Conservation (phyloP, 2,113 vertebrate species). For the Ivindomyrus marchei region DNA sequence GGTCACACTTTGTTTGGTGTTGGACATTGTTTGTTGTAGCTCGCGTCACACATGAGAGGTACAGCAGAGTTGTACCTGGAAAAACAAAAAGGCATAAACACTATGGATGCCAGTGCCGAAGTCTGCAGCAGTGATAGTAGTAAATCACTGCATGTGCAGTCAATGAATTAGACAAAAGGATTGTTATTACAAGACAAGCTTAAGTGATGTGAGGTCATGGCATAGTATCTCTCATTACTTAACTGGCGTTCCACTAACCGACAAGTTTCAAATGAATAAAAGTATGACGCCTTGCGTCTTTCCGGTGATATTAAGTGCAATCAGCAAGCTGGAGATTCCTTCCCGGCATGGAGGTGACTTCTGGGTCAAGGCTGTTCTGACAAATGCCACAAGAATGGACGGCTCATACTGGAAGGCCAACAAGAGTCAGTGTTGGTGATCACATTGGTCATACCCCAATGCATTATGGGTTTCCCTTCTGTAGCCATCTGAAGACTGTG, state of each 20-base stretch:
- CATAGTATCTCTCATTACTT: not conserved
- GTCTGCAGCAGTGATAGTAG: no score
- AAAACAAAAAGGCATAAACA: not conserved
- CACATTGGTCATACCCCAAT: not conserved
- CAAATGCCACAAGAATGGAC: not conserved
- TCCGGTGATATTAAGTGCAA: not conserved
- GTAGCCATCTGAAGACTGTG: not conserved
- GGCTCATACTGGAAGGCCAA: not conserved
- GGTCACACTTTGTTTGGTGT: not conserved
- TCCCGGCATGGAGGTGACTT: not conserved
- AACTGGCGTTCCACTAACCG: not conserved
- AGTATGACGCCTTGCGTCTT: not conserved
- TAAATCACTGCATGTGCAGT: not conserved
- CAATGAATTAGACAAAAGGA: not conserved
- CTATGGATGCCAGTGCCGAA: not conserved
- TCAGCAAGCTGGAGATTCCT: not conserved
- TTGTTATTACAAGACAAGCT: not conserved
- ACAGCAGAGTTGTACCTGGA: not conserved
- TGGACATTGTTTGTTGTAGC: not conserved
- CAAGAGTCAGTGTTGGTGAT: not conserved
- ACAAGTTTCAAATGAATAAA: not conserved
- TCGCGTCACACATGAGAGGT: not conserved
- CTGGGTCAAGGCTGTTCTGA: not conserved
- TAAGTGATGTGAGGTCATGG: not conserved
- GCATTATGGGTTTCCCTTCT: not conserved